These are phyloP conservation scores for Zeugodacus cucurbitae DNA, from an alignment of 1,140 invertebrate genomes.

Conservation along the genomic window DNA sequence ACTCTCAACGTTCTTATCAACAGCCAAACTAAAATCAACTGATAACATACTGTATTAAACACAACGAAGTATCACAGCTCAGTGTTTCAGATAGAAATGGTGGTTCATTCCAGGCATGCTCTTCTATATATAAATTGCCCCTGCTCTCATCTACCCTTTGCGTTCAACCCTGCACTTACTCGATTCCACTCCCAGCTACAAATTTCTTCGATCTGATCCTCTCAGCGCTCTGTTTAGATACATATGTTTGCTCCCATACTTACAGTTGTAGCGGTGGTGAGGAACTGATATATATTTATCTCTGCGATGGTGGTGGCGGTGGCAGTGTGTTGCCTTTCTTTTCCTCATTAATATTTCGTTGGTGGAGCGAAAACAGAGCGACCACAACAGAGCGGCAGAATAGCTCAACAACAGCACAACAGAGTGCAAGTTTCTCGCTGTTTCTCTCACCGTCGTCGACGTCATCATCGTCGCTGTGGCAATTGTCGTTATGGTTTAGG, in stretches of 20 bases:
- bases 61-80: background rate
- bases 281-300: background rate
- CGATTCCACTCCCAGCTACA: background rate
- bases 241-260: background rate
- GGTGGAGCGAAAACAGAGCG: slow-evolving; percentile 24
- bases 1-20: background rate
- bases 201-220: background rate
- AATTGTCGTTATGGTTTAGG: background rate
- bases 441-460: background rate
- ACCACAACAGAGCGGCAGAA: slow-evolving; percentile 29
- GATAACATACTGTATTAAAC: background rate
- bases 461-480: background rate
- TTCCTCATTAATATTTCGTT: slow-evolving; percentile 11
- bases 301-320: background rate
- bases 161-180: background rate
- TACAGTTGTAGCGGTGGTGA: background rate
- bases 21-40: background rate
- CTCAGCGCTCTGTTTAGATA: background rate
- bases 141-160: background rate
- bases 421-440: background rate
- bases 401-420: slow-evolving; percentile 2
- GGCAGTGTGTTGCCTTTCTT: slow-evolving; percentile 18
- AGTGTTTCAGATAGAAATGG: background rate
- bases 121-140: background rate
- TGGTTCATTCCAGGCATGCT: background rate